Evolutionary conservation across 2,113 vertebrate species (phyloP).

Genomic region (Aegithalos caudatus): DNA sequence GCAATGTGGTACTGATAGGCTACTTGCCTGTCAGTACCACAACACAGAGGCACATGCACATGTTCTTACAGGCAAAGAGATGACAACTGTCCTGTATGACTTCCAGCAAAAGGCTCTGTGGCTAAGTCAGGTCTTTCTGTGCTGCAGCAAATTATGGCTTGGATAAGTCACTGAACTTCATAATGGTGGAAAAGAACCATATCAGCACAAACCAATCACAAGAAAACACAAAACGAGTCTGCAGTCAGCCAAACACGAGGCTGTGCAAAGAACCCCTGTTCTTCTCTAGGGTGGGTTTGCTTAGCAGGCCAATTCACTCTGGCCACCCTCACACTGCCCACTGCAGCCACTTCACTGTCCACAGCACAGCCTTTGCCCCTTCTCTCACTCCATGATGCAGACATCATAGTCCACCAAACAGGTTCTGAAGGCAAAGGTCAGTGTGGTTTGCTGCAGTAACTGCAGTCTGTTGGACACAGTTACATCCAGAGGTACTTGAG

Average conservation of each 20-base stretch:
- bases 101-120: not conserved
- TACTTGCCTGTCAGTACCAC: not conserved
- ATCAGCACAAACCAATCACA: not conserved
- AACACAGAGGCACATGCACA: accelerated
- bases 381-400: not conserved
- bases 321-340: not conserved
- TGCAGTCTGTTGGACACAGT: not conserved
- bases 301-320: not conserved
- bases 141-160: not conserved
- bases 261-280: not conserved
- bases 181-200: not conserved
- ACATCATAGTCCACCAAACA: not conserved
- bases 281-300: not conserved
- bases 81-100: accelerated
- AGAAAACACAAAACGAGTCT: not conserved
- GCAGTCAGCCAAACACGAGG: not conserved
- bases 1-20: conserved; percentile 39
- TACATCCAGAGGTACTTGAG: not conserved
- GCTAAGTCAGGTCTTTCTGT: not conserved
- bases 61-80: accelerated
- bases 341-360: not conserved
- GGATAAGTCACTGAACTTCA: not conserved
- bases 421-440: not conserved
- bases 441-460: not conserved
- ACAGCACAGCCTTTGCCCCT: not conserved